Evolutionary conservation across 1,140 invertebrate genomes (phyloP).

Genomic region (Scylla paramamosain): DNA sequence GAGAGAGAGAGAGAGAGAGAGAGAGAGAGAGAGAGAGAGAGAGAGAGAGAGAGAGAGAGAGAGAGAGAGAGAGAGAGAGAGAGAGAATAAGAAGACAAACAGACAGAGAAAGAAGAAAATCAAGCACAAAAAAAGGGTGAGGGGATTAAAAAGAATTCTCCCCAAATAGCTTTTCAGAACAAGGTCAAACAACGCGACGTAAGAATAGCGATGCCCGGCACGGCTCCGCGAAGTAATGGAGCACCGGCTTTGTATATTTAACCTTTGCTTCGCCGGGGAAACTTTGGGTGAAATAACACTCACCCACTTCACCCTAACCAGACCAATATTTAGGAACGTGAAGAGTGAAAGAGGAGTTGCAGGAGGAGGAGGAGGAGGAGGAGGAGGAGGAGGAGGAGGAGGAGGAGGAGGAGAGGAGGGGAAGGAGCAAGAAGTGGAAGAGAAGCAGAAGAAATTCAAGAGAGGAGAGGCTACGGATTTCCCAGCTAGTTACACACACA

Average conservation of each 20-base stretch:
- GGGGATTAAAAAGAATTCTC: background rate
- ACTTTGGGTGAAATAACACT: conserved; percentile 1
- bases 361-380: background rate
- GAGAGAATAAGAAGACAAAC: background rate
- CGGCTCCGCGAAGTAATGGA: conserved; percentile 29
- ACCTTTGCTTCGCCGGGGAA: conserved; percentile 1
- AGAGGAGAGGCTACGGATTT: conserved; percentile 8
- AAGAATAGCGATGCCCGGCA: background rate
- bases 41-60: too few species aligned
- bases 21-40: too few species aligned
- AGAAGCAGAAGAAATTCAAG: background rate
- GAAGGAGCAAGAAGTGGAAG: background rate
- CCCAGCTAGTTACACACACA: background rate
- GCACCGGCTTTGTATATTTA: conserved; percentile 34
- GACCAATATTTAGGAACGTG: background rate
- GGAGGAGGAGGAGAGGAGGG: background rate
- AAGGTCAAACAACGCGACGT: conserved; percentile 37
- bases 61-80: background rate
- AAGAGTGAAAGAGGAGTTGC: background rate
- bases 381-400: too few species aligned
- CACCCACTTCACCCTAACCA: background rate
- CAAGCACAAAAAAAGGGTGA: background rate
- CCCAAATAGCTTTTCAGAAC: conserved; percentile 42
- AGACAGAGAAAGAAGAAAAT: background rate
- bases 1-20: too few species aligned